These are phyloP conservation scores for Neopelma chrysocephalum DNA, from an alignment of 2,797 vertebrate species.

Conservation along the genomic window DNA sequence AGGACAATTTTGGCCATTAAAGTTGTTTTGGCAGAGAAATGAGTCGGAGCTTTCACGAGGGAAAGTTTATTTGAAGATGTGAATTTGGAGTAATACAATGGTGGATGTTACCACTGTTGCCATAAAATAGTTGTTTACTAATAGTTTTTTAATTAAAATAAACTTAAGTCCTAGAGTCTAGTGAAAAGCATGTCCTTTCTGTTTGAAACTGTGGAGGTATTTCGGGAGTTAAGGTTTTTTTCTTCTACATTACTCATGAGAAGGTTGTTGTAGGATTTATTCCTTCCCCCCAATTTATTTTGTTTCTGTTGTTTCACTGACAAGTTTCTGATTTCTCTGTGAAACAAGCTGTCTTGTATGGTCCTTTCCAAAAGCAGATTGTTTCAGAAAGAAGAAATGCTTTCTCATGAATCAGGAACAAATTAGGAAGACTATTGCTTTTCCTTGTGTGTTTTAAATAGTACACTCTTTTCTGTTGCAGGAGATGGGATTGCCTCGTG, in stretches of 20 bases:
- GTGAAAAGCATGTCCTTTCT: neutral
- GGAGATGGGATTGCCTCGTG: conserved; percentile 70
- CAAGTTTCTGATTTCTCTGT: neutral
- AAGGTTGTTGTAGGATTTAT: neutral
- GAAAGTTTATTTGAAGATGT: neutral
- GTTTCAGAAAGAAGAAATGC: neutral
- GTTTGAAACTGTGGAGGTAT: neutral
- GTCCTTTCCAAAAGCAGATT: neutral
- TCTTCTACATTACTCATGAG: neutral
- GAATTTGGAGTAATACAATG: neutral
- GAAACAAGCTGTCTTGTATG: neutral
- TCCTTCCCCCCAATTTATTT: neutral
- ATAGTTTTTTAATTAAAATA: neutral
- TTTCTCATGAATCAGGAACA: neutral
- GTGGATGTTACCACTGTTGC: neutral
- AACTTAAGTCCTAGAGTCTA: neutral
- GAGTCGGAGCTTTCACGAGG: neutral
- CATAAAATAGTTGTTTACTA: neutral
- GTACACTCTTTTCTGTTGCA: conserved; percentile 34
- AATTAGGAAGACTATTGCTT: neutral
- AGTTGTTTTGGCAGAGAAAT: neutral
- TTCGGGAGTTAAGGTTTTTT: neutral
- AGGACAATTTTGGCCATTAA: neutral
- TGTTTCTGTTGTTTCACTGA: neutral
- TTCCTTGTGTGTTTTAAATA: neutral